phyloP scores from a whole-genome alignment of 2,797 vertebrate genomes.

The Gymnopithys bicolor region DNA sequence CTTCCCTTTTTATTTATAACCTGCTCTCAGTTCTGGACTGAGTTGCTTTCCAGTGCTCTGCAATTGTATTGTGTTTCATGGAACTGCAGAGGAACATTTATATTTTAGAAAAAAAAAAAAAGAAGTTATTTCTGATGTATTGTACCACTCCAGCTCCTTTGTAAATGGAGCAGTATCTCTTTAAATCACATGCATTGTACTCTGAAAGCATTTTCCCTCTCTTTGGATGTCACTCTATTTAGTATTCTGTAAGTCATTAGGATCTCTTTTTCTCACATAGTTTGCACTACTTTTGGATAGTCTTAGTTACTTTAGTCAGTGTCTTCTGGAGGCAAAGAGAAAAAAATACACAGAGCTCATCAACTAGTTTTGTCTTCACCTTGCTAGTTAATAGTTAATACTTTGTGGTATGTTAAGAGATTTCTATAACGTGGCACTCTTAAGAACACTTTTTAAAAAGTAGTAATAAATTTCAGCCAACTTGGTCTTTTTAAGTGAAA shows the following conservation, averaged over 20 bases:
- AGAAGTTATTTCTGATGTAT: neutral
- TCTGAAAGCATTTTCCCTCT: constrained; percentile 3
- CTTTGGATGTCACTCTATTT: neutral
- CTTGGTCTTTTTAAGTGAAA: constrained; percentile 57
- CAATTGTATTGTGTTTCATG: neutral
- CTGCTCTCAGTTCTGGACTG: neutral
- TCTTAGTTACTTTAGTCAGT: constrained; percentile 18
- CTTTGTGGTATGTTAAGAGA: constrained; percentile 30
- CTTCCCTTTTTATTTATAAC: constrained; percentile 17
- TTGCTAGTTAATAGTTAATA: constrained; percentile 60
- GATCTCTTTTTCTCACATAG: neutral
- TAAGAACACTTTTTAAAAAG: constrained; percentile 55
- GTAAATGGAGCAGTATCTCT: neutral
- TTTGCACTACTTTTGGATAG: constrained; percentile 36
- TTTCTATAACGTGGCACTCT: constrained; percentile 61
- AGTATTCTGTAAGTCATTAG: constrained; percentile 12
- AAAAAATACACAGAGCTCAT: neutral
- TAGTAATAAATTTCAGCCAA: constrained; percentile 54
- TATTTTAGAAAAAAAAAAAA: neutral
- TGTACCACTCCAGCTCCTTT: neutral
- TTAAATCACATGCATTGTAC: neutral
- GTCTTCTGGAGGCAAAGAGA: constrained; percentile 33
- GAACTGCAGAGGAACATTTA: neutral
- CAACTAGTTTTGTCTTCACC: constrained; percentile 37
- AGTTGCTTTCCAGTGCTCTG: neutral